These are phyloP conservation scores for Hystrix cristata DNA, from an alignment of 2,113 vertebrate genomes.

Conservation along the genomic window DNA sequence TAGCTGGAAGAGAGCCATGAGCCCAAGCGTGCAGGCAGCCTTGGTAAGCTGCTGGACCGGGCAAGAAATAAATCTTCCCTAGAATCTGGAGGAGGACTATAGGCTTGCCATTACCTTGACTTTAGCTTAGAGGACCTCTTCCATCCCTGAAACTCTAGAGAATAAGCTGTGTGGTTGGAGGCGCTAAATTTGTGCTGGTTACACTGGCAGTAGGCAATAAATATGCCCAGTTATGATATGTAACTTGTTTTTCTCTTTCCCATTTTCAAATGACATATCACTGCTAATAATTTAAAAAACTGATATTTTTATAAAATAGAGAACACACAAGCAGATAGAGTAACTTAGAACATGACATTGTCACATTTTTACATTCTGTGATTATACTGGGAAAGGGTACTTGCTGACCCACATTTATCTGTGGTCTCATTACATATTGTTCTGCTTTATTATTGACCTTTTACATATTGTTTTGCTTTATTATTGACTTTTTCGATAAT, in stretches of 20 bases:
- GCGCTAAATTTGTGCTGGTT: neutral
- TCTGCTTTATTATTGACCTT: neutral
- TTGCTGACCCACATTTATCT: neutral
- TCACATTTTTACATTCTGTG: neutral
- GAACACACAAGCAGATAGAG: neutral
- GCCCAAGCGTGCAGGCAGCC: neutral
- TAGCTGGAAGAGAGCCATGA: neutral
- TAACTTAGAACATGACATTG: neutral
- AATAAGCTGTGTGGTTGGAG: neutral
- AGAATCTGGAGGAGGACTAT: neutral
- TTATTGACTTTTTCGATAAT: neutral
- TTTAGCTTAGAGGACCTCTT: neutral
- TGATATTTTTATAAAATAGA: neutral
- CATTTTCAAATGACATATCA: neutral
- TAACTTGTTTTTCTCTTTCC: neutral
- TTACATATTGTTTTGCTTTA: neutral
- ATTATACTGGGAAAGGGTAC: neutral
- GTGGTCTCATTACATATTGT: neutral
- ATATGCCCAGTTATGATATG: neutral
- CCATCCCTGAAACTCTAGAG: neutral
- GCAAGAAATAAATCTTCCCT: neutral
- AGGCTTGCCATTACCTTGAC: accelerated
- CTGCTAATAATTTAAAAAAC: neutral
- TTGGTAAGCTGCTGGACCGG: neutral
- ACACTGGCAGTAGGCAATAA: neutral